These are phyloP conservation scores for Mixornis gularis DNA, from an alignment of 2,113 vertebrate species.

Conservation along the genomic window DNA sequence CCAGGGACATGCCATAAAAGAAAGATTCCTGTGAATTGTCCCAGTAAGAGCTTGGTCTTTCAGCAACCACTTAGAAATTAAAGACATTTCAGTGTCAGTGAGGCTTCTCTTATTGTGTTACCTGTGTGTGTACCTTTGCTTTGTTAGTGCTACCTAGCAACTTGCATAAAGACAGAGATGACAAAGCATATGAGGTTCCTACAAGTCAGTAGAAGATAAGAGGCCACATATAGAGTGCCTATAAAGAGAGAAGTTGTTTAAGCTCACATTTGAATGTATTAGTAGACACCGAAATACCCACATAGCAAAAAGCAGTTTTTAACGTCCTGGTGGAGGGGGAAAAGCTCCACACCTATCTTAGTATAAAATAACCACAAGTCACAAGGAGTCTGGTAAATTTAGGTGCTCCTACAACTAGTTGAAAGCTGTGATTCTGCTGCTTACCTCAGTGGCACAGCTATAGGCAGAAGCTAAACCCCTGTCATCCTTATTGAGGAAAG, in stretches of 20 bases:
- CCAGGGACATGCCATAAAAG: not conserved
- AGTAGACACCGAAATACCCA: not conserved
- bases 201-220: not conserved
- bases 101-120: not conserved
- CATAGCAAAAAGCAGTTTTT: not conserved
- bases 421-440: not conserved
- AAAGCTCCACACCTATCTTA: not conserved
- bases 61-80: not conserved
- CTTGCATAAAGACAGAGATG: not conserved
- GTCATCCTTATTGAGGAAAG: not conserved
- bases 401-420: not conserved
- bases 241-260: not conserved
- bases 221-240: not conserved
- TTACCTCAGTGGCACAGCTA: not conserved
- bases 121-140: not conserved
- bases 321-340: fast-evolving
- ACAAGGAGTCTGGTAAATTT: not conserved
- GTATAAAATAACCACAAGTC: not conserved
- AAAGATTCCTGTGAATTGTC: not conserved
- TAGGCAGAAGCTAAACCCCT: not conserved
- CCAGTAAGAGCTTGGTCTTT: not conserved
- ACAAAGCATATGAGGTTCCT: not conserved
- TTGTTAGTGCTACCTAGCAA: not conserved
- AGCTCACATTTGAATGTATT: not conserved
- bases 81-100: not conserved